These are phyloP conservation scores for Percopsis transmontana DNA, from an alignment of 2,113 vertebrate genomes.

Conservation along the genomic window DNA sequence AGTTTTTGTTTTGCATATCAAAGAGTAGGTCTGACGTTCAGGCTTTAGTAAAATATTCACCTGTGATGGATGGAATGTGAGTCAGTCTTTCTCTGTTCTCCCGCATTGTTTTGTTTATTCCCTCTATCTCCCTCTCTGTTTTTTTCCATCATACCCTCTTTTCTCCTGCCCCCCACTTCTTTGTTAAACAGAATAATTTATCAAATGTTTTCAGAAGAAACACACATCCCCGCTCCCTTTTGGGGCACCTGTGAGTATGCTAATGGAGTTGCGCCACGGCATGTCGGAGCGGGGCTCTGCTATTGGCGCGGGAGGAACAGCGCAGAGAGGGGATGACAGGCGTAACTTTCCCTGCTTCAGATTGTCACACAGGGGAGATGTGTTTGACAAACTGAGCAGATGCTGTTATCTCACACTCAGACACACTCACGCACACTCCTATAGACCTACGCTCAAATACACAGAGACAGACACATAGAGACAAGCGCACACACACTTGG, in stretches of 20 bases:
- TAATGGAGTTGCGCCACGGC: slow-evolving; percentile 21
- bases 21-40: not conserved
- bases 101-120: too few relatives aligned
- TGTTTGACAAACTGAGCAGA: slow-evolving; percentile 1
- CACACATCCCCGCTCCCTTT: not conserved
- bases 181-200: slow-evolving; percentile 20
- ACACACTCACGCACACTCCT: not conserved
- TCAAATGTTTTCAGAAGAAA: slow-evolving; percentile 4
- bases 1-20: not conserved
- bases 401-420: not conserved
- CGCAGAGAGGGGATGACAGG: not conserved
- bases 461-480: not conserved
- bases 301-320: not conserved
- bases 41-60: not conserved
- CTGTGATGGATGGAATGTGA: not conserved
- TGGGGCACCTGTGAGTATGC: slow-evolving; percentile 10
- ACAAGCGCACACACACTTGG: not conserved
- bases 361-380: not conserved
- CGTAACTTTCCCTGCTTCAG: not conserved
- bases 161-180: not conserved
- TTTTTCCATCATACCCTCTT: not conserved
- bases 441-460: not conserved
- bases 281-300: not conserved
- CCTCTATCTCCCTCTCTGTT: slow-evolving; percentile 1
- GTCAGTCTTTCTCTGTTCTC: not conserved